phyloP scores from a whole-genome alignment of 2,888 invertebrate genomes.

The Ptychoptera contaminata region DNA sequence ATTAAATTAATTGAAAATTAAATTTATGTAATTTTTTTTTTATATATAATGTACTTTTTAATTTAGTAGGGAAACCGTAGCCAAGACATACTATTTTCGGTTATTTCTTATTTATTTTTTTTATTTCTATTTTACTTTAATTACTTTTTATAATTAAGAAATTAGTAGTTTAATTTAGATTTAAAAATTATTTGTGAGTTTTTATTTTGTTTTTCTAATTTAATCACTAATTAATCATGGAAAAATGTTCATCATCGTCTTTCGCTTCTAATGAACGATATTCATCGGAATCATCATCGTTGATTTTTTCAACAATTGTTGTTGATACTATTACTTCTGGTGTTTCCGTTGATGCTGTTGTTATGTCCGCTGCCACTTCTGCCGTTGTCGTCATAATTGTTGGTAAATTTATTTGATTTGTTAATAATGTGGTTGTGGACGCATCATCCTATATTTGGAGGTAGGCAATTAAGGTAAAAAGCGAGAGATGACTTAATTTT shows the following conservation, averaged over 20 bases:
- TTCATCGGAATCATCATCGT: conserved; percentile 27
- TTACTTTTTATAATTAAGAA: not conserved
- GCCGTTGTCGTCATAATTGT: not conserved
- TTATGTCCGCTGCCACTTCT: no score
- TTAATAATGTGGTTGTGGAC: not conserved
- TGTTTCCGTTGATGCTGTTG: no score
- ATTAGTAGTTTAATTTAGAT: not conserved
- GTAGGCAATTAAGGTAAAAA: no score
- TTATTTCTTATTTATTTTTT: conserved; percentile 2
- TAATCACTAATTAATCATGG: no score
- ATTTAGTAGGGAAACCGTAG: no score
- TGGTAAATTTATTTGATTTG: not conserved
- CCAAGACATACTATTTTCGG: no score
- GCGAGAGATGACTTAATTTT: no score
- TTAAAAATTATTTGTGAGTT: not conserved
- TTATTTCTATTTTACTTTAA: not conserved
- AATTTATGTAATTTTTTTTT: no score
- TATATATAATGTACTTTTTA: no score
- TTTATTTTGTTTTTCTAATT: conserved; percentile 3
- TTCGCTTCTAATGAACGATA: conserved; percentile 30
- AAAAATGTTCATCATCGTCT: conserved; percentile 20
- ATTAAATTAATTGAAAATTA: no score
- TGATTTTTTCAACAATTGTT: not conserved
- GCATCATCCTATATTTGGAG: not conserved
- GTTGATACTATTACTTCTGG: no score